These are phyloP conservation scores for Ditylenchus weischeri DNA, from an alignment of 2,888 invertebrate species.

Conservation along the genomic window DNA sequence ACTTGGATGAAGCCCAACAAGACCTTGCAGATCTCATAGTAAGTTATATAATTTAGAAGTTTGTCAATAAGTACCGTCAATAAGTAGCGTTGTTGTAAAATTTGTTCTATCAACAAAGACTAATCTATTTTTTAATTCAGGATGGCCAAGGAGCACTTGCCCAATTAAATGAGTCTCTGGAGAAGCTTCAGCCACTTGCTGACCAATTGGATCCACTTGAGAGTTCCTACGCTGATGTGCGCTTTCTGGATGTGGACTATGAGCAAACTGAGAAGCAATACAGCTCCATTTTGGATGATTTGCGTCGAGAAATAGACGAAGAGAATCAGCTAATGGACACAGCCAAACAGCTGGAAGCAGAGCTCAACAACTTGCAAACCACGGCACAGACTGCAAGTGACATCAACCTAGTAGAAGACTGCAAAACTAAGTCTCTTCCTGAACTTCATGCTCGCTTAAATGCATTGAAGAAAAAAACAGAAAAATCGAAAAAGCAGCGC, in stretches of 20 bases:
- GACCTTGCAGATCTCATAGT: constrained; percentile 6
- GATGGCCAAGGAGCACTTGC: constrained; percentile 3
- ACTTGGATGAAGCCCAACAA: constrained; percentile 6
- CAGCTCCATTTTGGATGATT: not conserved
- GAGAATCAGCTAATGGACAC: constrained; percentile 3
- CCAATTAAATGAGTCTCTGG: constrained; percentile 1
- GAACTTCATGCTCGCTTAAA: not conserved
- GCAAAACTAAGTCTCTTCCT: not conserved
- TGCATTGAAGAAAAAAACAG: not conserved
- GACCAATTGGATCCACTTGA: constrained; percentile 4
- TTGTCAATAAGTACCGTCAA: too few species aligned
- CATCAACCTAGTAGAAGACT: not conserved
- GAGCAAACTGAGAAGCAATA: constrained; percentile 2
- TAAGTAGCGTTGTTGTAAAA: too few species aligned
- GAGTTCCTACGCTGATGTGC: not conserved
- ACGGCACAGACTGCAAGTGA: not conserved
- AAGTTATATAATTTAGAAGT: not conserved
- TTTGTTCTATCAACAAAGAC: not conserved
- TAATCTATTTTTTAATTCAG: not conserved
- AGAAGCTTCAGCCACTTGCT: constrained; percentile 3
- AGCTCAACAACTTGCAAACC: not conserved
- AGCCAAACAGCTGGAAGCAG: not conserved
- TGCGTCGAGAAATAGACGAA: constrained; percentile 1
- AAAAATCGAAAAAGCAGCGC: not conserved
- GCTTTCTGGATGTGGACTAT: constrained; percentile 2